Base-by-base conservation (phyloP, 2,888 invertebrate species). In the Cephus nigrinus region DNA sequence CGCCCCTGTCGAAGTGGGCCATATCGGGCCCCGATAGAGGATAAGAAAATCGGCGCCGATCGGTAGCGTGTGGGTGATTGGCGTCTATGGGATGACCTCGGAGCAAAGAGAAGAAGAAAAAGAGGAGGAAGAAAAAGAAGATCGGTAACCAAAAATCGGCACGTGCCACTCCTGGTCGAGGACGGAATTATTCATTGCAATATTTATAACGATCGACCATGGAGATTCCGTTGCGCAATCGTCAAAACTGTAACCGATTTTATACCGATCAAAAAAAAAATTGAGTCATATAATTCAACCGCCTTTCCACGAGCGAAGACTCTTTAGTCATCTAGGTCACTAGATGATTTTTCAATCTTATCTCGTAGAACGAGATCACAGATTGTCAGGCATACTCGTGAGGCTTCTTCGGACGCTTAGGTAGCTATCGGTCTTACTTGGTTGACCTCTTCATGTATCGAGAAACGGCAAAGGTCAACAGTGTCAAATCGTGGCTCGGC, bases 401-500 rank as follows among this genome's bases (percentile, higher is more conserved):
- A 72, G 32, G 32, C 72, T 33, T 72, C 72, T 33, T 72, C 72
- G 31, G 23, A 31, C 72, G 72, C 72, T 33, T 72, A 72, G 72
- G 72, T 72, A 72, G 32, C 34, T 31, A 72, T 33, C 32, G 32
- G 72, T n/a, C 32, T 32, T 30, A 72, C 72, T 23, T 32, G 55
- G 55, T 55, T 55, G 55, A 55, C 55, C 55, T 23, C 55, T 55
- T 55, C 87, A 86, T 88, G 88, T 88, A 88, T 88, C 87, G 85
- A 79, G 88, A 85, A 88, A 86, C 86, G 86, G 81, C 86, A 84
- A 78, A 84, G 89, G 89, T 89, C 89, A 88, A 69, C 74, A 81
- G 82, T 86, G 89, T 88, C 88, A 88, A 88, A 82, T 88, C 88
- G 88, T 88, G 88, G 82, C 84, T 82, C 81, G 81, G 82, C 82